A percentile compares a stretch with the other conserved stretches of the same genome.
Conservation (phyloP, 2,113 vertebrate species). For the Hylia prasina region DNA sequence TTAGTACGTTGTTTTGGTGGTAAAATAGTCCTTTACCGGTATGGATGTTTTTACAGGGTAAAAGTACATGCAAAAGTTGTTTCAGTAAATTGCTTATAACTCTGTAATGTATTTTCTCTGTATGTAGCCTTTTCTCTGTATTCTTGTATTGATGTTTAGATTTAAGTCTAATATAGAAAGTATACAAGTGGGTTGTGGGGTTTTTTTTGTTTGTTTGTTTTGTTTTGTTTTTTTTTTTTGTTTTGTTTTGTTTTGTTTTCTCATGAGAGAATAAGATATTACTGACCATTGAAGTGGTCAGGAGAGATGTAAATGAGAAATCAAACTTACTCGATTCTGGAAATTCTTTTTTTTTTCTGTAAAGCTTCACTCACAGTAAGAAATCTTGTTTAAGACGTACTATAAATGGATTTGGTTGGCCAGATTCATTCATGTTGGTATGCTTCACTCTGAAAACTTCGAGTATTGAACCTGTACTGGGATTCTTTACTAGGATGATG, state of each 20-base stretch:
- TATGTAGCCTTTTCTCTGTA: background rate
- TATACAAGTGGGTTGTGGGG: background rate
- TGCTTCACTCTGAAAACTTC: background rate
- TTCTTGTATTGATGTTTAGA: background rate
- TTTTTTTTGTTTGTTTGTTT: background rate
- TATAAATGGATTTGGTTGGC: background rate
- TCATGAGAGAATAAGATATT: background rate
- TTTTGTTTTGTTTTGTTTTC: background rate
- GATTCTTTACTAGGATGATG: background rate
- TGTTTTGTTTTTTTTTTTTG: background rate
- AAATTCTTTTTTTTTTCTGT: background rate
- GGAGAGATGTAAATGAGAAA: background rate
- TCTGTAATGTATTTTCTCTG: background rate
- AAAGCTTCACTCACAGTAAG: background rate
- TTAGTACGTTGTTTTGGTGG: background rate
- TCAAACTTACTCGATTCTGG: background rate
- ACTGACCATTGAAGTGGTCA: background rate
- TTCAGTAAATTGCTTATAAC: background rate
- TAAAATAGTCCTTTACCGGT: background rate
- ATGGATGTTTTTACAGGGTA: background rate
- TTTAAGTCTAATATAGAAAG: background rate
- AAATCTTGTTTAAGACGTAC: background rate
- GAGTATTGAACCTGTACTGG: fast-evolving
- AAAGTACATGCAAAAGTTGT: background rate
- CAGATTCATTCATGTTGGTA: background rate